phyloP scores from a whole-genome alignment of 2,888 invertebrate genomes.

The Acanthacorydalis orientalis region DNA sequence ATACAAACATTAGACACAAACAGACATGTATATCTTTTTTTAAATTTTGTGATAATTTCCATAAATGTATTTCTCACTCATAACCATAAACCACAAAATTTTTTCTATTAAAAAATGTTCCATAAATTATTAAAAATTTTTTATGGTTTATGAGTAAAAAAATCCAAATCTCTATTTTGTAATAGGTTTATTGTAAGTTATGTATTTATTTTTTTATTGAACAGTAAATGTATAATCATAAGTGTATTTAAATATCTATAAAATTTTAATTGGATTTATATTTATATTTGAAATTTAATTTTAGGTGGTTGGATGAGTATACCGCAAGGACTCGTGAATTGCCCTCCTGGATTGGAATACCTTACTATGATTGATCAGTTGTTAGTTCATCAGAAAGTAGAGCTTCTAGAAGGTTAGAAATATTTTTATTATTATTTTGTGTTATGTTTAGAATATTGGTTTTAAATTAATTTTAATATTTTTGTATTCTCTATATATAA shows the following conservation, averaged over 20 bases:
- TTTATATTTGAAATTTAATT: slow-evolving; percentile 13
- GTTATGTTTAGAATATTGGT: background rate
- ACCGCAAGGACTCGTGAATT: slow-evolving; percentile 56
- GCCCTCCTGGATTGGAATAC: slow-evolving; percentile 79
- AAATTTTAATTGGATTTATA: too few relatives aligned
- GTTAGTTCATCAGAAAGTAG: slow-evolving; percentile 67
- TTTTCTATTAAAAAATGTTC: too few relatives aligned
- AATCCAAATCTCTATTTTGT: too few relatives aligned
- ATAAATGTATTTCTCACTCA: too few relatives aligned
- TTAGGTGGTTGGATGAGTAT: slow-evolving; percentile 72
- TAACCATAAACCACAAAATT: too few relatives aligned
- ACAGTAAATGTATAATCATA: too few relatives aligned
- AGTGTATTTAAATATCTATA: background rate
- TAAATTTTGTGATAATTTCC: too few relatives aligned
- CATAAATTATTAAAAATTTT: too few relatives aligned
- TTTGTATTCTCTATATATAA: background rate
- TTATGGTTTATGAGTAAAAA: too few relatives aligned
- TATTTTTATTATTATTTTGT: background rate
- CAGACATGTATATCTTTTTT: background rate
- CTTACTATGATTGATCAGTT: slow-evolving; percentile 75
- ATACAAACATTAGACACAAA: background rate
- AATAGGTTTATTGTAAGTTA: background rate
- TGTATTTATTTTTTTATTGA: background rate
- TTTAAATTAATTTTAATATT: background rate
- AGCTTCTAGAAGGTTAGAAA: slow-evolving; percentile 45